Evolutionary conservation across 1,140 invertebrate species (phyloP), one percentile per base, ranked within the genome.

Genomic region (Drosophila baimaii): DNA sequence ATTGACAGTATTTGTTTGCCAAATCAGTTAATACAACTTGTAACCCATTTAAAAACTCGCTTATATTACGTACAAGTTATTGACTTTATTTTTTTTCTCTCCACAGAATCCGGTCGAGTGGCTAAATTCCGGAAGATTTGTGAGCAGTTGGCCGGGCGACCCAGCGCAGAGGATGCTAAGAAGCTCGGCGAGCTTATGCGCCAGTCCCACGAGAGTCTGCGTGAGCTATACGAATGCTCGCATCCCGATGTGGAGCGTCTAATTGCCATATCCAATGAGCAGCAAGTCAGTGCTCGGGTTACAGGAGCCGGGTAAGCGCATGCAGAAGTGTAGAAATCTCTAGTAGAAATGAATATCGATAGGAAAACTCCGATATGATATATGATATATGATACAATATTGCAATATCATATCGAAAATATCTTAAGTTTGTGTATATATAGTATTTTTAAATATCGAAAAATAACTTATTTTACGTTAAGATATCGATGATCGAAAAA

Each of bases 161-260:
- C 63, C 27, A 78, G 47, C 19, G 44, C 70, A 4, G 66, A 89
- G 23, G 85, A 83, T 41, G 44, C 68, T 23, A 61, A 77, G 23
- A 92, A 93, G 37, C 93, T 99, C 41, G 98, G 98, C 10, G 90
- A 93, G 51, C 93, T 99, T 6, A 99, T 99, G 98, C 95, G 95
- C 29, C 93, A 95, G 49, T 99, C 98, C 90, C 98, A 99, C 92
- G 90, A 93, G 2, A 99, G 97, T 90, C 94, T 99, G 27, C 93
- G 95, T 2, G 94, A 96, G 51, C 91, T 98, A 1, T 99, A 99
- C 91, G 97, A 99, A 92, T 99, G 98, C 92, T 99, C 97, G 56
- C 98, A 99, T 93, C 94, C 95, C 1, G 95, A 96, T 79, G 93
- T 99, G 58, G 98, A 99, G 92, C 93, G 93, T 52, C 93, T 99